Percentiles rank a stretch among this genome's conserved stretches.
Evolutionary conservation across 1,140 invertebrate species (phyloP).

Genomic region (Heliconius melpomene): DNA sequence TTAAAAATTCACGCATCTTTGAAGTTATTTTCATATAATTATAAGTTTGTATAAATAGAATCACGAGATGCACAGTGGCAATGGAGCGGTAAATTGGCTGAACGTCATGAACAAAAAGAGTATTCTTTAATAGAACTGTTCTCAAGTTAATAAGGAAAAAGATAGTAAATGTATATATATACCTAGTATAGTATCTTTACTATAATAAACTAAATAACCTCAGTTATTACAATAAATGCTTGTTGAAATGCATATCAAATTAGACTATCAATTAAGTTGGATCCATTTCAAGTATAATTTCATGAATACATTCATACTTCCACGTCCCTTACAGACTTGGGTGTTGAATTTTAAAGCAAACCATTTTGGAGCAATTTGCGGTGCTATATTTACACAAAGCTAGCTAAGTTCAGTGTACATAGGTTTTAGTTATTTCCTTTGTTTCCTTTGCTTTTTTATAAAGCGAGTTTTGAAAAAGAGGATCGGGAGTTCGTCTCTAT

Average conservation of each 20-base stretch:
- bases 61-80: not conserved
- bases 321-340: constrained; percentile 6
- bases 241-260: constrained; percentile 8
- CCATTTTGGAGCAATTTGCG: constrained; percentile 10
- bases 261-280: constrained; percentile 5
- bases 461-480: not conserved
- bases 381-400: not conserved
- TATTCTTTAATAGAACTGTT: not conserved
- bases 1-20: not conserved
- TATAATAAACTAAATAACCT: not conserved
- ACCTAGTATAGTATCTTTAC: not conserved
- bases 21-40: constrained; percentile 3
- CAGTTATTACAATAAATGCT: not conserved
- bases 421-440: not conserved
- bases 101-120: not conserved
- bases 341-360: constrained; percentile 13
- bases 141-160: not conserved
- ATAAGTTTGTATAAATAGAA: not conserved
- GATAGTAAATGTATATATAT: not conserved
- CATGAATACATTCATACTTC: constrained; percentile 13
- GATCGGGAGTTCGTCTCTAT: not conserved
- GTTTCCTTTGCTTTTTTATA: not conserved
- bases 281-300: constrained; percentile 12
- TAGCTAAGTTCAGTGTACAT: not conserved
- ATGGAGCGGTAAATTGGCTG: constrained; percentile 4